phyloP scores from a whole-genome alignment of 1,140 invertebrate genomes.

The Panulirus ornatus region DNA sequence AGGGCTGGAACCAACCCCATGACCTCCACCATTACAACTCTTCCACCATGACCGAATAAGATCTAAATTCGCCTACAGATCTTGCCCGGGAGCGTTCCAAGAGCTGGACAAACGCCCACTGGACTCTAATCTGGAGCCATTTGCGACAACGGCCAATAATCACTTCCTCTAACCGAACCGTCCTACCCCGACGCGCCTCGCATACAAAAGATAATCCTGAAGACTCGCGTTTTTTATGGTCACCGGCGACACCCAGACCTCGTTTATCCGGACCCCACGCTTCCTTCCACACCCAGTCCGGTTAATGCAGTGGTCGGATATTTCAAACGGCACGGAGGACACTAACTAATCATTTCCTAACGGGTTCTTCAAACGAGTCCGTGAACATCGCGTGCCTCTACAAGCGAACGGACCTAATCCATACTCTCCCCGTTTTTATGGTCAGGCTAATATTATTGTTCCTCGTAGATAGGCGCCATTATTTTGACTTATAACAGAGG shows the following conservation, averaged over 20 bases:
- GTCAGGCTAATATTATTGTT: slow-evolving; percentile 72
- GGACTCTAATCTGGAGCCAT: slow-evolving; percentile 72
- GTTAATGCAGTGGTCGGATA: slow-evolving; percentile 63
- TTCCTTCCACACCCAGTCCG: slow-evolving; percentile 59
- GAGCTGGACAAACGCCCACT: slow-evolving; percentile 72
- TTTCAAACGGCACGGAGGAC: slow-evolving; percentile 7
- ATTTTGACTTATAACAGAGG: slow-evolving; percentile 72
- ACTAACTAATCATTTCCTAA: slow-evolving; percentile 17
- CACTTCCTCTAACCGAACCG: slow-evolving; percentile 73
- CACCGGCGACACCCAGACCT: slow-evolving; percentile 67
- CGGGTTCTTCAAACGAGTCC: not conserved
- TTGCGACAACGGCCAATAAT: slow-evolving; percentile 73
- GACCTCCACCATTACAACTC: slow-evolving; percentile 68
- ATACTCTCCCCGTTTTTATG: slow-evolving; percentile 65
- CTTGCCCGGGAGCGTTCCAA: slow-evolving; percentile 42
- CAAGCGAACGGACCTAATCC: slow-evolving; percentile 33
- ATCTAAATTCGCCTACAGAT: slow-evolving; percentile 55
- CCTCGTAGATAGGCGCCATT: slow-evolving; percentile 66
- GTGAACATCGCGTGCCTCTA: not conserved
- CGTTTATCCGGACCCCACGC: slow-evolving; percentile 65
- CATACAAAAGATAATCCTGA: slow-evolving; percentile 73
- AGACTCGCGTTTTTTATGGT: slow-evolving; percentile 65
- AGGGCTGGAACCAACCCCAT: slow-evolving; percentile 64
- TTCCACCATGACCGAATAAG: slow-evolving; percentile 47
- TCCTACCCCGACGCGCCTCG: slow-evolving; percentile 68